phyloP scores from a whole-genome alignment of 2,797 vertebrate genomes.

The Myotis pilosus region DNA sequence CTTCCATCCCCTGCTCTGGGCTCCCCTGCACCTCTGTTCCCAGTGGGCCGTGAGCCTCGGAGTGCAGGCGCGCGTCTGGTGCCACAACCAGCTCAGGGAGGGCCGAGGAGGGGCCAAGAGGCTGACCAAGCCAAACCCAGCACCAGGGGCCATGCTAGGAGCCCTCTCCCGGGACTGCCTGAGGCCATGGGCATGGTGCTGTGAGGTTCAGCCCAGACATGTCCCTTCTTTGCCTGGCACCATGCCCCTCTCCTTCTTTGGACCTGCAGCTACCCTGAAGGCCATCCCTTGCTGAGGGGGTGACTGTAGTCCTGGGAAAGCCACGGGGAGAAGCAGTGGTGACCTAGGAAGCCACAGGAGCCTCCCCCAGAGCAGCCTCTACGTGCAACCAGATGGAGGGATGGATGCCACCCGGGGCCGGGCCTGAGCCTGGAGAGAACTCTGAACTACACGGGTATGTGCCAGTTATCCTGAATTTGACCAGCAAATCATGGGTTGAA shows the following conservation, averaged over 20 bases:
- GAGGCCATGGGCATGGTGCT: neutral
- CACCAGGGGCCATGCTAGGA: neutral
- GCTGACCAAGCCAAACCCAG: neutral
- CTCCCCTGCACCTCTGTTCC: neutral
- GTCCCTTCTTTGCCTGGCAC: neutral
- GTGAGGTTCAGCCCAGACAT: neutral
- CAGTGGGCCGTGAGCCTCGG: neutral
- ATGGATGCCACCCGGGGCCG: accelerated
- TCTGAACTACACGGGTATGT: no score
- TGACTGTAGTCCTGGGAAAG: neutral
- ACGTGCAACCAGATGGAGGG: accelerated
- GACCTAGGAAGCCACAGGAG: neutral
- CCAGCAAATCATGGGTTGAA: neutral
- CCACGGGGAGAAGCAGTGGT: neutral
- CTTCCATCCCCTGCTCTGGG: neutral
- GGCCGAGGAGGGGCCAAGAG: neutral
- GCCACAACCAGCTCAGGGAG: no score
- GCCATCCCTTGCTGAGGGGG: neutral
- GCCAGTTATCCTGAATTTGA: no score
- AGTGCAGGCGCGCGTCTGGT: neutral
- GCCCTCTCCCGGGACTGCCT: neutral
- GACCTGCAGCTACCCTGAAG: neutral
- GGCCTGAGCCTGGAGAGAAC: neutral
- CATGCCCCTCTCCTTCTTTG: neutral
- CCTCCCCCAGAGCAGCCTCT: neutral